These are phyloP conservation scores for Pharmacophagus antenor DNA, from an alignment of 2,888 invertebrate genomes.

Conservation along the genomic window DNA sequence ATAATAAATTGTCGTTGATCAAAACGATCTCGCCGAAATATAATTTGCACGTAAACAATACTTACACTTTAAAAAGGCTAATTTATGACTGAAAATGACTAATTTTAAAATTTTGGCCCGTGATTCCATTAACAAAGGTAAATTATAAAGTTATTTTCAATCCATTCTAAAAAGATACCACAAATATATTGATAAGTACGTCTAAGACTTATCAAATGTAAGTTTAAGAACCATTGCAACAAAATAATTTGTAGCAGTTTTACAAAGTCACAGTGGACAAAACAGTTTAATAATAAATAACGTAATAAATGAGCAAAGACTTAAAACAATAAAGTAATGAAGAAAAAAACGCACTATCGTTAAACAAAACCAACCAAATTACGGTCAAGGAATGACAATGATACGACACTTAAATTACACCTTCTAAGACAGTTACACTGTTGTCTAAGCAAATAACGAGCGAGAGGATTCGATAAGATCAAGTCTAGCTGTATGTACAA, in stretches of 20 bases:
- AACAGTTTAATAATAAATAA: slow-evolving; percentile 67
- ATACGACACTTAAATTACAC: slow-evolving; percentile 40
- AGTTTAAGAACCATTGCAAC: slow-evolving; percentile 45
- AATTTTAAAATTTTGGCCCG: slow-evolving; percentile 75
- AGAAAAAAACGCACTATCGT: slow-evolving; percentile 37
- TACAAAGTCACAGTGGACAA: slow-evolving; percentile 48
- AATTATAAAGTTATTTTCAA: slow-evolving; percentile 45
- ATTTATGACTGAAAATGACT: slow-evolving; percentile 65
- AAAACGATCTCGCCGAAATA: slow-evolving; percentile 32
- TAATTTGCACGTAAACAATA: slow-evolving; percentile 34
- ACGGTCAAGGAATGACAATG: slow-evolving; percentile 55
- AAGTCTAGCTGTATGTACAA: slow-evolving; percentile 35
- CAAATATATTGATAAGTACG: slow-evolving; percentile 57
- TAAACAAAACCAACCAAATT: slow-evolving; percentile 42
- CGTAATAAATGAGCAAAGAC: slow-evolving; percentile 65
- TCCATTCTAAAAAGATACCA: slow-evolving; percentile 43
- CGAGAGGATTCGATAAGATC: slow-evolving; percentile 23
- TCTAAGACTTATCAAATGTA: slow-evolving; percentile 41
- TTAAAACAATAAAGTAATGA: slow-evolving; percentile 44
- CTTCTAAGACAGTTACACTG: slow-evolving; percentile 37
- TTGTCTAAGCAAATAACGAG: slow-evolving; percentile 7
- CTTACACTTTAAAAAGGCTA: slow-evolving; percentile 35
- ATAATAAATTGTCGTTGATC: slow-evolving; percentile 31
- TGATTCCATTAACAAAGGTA: slow-evolving; percentile 63
- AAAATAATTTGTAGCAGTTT: slow-evolving; percentile 47